phyloP scores from a whole-genome alignment of 2,888 invertebrate species.

The Zaprionus obscuricornis region DNA sequence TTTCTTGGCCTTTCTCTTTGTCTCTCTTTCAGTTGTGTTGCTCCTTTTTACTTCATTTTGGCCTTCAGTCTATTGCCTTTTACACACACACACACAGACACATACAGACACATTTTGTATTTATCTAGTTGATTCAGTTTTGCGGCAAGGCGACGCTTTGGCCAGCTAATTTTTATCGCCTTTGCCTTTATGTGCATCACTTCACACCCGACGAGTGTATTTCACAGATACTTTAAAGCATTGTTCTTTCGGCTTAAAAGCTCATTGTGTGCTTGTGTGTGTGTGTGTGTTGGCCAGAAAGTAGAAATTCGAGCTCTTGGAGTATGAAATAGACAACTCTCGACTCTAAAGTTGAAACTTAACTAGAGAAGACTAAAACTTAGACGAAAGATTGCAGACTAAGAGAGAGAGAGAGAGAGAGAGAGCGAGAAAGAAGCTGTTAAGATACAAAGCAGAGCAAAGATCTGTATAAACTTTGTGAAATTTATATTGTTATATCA shows the following conservation, averaged over 20 bases:
- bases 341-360: no score
- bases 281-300: no score
- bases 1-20: neutral
- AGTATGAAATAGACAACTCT: no score
- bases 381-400: no score
- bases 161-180: slow-evolving; percentile 53
- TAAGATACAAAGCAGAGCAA: no score
- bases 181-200: slow-evolving; percentile 57
- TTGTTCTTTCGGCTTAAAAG: slow-evolving; percentile 47
- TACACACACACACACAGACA: no score
- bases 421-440: no score
- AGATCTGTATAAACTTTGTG: no score
- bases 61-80: neutral
- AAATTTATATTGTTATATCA: neutral
- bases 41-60: slow-evolving; percentile 29
- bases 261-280: slow-evolving; percentile 25
- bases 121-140: slow-evolving; percentile 58
- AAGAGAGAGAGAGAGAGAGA: no score
- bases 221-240: slow-evolving; percentile 50
- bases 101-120: slow-evolving; percentile 14
- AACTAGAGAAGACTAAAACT: no score
- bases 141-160: slow-evolving; percentile 48
- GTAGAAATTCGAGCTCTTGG: no score
- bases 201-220: slow-evolving; percentile 52
- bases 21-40: neutral